Evolutionary conservation across 2,797 vertebrate genomes (phyloP).

Genomic region (Eulemur coronatus): DNA sequence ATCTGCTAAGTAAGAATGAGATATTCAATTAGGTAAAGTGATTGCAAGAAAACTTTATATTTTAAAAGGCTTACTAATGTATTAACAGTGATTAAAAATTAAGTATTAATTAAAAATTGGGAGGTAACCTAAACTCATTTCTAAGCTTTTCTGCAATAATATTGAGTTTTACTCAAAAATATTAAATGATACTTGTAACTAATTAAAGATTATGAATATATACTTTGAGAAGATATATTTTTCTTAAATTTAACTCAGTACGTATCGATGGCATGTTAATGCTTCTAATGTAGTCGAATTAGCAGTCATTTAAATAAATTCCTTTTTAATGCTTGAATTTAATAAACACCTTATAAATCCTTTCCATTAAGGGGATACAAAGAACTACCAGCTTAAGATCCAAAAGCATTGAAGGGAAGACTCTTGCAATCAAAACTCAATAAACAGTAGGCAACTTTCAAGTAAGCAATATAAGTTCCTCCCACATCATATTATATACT

Average conservation of each 20-base stretch:
- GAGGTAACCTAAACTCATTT: neutral
- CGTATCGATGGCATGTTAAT: neutral
- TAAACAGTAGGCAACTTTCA: neutral
- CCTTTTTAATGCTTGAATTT: neutral
- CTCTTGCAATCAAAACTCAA: neutral
- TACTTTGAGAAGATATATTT: neutral
- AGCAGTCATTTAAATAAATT: neutral
- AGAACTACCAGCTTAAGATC: neutral
- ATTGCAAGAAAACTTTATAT: neutral
- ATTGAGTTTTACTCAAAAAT: neutral
- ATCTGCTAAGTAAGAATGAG: neutral
- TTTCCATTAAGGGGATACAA: conserved; percentile 41
- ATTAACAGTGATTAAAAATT: neutral
- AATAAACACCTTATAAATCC: neutral
- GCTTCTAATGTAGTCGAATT: conserved; percentile 39
- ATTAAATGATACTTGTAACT: neutral
- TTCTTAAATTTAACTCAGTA: neutral
- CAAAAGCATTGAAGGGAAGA: neutral
- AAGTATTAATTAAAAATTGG: neutral
- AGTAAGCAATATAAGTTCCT: neutral
- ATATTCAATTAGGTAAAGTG: neutral
- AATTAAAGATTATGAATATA: neutral
- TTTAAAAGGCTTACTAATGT: neutral
- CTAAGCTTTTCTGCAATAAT: neutral
- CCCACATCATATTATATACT: neutral